Percentiles rank a stretch among this genome's conserved stretches.
Conservation (phyloP, 1,140 invertebrate species). For the Platorchestia sp. region DNA sequence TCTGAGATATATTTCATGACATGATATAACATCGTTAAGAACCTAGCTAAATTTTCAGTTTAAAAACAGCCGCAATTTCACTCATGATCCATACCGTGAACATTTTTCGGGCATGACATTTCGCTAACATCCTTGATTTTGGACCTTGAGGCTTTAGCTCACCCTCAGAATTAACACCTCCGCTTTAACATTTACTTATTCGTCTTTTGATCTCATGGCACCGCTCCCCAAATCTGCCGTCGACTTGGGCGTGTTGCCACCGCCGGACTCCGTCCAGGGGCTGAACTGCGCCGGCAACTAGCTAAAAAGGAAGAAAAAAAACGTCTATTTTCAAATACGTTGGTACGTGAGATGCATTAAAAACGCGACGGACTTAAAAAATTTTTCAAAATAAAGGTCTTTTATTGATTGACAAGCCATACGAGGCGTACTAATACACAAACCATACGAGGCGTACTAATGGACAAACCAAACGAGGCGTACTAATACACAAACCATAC, state of each 20-base stretch:
- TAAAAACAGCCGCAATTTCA: neutral
- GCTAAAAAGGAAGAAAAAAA: neutral
- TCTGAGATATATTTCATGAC: neutral
- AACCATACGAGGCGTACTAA: too few species aligned
- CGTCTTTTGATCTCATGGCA: neutral
- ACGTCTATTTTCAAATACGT: too few species aligned
- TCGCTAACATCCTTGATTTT: neutral
- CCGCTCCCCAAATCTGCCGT: neutral
- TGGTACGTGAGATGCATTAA: too few species aligned
- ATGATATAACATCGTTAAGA: neutral
- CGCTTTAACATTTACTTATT: neutral
- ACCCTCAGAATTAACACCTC: neutral
- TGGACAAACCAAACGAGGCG: too few species aligned
- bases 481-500: too few species aligned
- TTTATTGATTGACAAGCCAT: too few species aligned
- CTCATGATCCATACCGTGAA: neutral
- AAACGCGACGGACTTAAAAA: too few species aligned
- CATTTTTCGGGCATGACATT: neutral
- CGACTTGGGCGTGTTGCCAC: too few species aligned
- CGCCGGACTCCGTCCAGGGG: neutral
- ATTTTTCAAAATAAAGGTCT: too few species aligned
- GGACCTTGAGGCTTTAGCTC: neutral
- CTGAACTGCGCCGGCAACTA: neutral
- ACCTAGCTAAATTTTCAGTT: neutral
- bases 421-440: too few species aligned